Conservation (phyloP, 2,113 vertebrate genomes). For the Ariopsis seemanni region DNA sequence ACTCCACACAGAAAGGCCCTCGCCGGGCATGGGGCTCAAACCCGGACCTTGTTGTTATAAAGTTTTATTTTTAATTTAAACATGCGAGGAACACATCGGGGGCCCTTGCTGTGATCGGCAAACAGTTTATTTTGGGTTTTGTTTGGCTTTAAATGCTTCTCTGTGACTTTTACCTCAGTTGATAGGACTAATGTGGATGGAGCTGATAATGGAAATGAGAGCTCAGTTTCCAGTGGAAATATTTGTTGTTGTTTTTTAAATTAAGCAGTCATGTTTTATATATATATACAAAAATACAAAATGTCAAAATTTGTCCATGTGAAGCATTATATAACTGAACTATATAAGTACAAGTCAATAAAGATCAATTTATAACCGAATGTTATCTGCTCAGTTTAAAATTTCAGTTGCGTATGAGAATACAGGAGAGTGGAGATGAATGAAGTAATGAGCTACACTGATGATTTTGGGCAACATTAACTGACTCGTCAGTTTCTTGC, state of each 20-base stretch:
- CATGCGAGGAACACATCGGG: too few relatives aligned
- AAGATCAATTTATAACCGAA: background rate
- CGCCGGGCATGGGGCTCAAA: too few relatives aligned
- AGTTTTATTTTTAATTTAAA: too few relatives aligned
- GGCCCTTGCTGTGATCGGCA: too few relatives aligned
- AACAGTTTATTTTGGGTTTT: too few relatives aligned
- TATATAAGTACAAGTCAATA: background rate
- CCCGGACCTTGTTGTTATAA: too few relatives aligned
- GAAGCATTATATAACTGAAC: background rate
- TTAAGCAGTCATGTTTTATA: background rate
- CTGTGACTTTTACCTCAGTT: background rate
- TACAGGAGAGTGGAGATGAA: conserved; percentile 17
- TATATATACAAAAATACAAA: background rate
- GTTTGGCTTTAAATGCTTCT: background rate
- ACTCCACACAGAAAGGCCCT: too few relatives aligned
- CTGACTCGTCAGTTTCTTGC: background rate
- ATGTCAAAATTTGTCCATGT: too few relatives aligned
- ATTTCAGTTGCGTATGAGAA: conserved; percentile 2
- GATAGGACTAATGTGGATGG: background rate
- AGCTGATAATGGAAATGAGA: background rate
- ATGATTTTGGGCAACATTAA: conserved; percentile 9
- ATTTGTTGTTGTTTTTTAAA: background rate
- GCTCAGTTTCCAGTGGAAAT: background rate
- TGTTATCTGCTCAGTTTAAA: background rate
- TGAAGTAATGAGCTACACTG: conserved; percentile 20